Base-by-base conservation (phyloP, 1,140 invertebrate genomes). In the Aethina tumida region DNA sequence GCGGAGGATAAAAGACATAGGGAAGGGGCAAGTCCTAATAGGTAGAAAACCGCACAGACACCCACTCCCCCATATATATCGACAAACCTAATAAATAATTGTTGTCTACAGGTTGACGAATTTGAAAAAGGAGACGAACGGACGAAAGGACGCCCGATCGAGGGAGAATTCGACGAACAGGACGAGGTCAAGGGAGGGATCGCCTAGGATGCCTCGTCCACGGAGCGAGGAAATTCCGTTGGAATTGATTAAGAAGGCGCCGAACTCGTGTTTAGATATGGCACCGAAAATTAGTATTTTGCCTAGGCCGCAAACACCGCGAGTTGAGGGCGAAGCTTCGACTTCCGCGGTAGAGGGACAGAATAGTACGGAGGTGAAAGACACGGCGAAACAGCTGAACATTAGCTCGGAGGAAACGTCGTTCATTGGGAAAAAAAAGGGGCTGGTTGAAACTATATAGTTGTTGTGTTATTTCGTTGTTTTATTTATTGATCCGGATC, bases 171-270 rank as follows among this genome's bases (percentile, higher is more conserved):
- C 66, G 43, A 41, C 58, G 44, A 42, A 51, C 24, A 51, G 64
- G 0, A 66, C 63, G 22, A 69, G 66, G 25, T 85, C 79, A 0
- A 62, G 80, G 9, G 84, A 87, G 18, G 68, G 67, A 19, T 85
- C 81, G 18, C 79, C 79, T 6, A 73, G 72, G 49, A 71, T 74
- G 58, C 83, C 78, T n/a, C 68, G 77, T 43, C 81, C 77, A 8
- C 71, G 76, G 13, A 84, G 77, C 27, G 82, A 84, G 55, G 86
- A 91, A 53, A 92, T 92, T 22, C 87, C 85, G 0, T 55, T 92
- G 3, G 86, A 90, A 56, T 47, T 63, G 10, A 67, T 66, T 10
- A 64, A 63, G 17, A 67, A 66, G 37, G 56, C 64, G 17, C 55
- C 64, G 1, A 53, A 43, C 47, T 49, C 53, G 12, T 47, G 63